These are phyloP conservation scores for Datnioides undecimradiatus DNA, from an alignment of 2,113 vertebrate species.

Conservation along the genomic window DNA sequence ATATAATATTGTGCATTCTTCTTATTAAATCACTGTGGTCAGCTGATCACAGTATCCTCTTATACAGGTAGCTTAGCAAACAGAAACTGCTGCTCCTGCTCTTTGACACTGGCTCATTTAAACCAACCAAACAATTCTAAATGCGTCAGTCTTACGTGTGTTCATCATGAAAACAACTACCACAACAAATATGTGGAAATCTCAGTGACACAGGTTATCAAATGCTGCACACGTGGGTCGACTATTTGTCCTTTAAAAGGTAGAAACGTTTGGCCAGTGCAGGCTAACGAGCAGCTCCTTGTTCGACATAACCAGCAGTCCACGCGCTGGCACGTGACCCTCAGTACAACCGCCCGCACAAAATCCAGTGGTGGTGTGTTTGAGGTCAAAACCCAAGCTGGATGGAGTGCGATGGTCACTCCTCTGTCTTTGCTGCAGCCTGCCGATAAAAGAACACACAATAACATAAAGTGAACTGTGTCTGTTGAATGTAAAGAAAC, in stretches of 20 bases:
- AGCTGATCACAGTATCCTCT: background rate
- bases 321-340: background rate
- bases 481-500: too few species aligned
- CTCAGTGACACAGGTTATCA: too few species aligned
- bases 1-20: background rate
- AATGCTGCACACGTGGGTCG: too few species aligned
- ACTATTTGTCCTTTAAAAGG: too few species aligned
- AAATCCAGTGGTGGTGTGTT: background rate
- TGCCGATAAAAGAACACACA: conserved; percentile 33
- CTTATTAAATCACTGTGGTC: background rate
- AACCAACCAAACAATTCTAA: too few species aligned
- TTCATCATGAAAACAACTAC: too few species aligned
- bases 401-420: conserved; percentile 44
- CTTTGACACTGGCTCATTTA: too few species aligned
- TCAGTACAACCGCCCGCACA: background rate
- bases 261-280: too few species aligned
- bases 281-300: background rate
- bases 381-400: conserved; percentile 11
- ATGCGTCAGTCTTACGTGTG: too few species aligned
- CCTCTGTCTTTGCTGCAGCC: conserved; percentile 62
- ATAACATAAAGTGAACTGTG: background rate
- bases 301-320: background rate
- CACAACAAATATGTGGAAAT: too few species aligned
- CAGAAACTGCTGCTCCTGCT: too few species aligned
- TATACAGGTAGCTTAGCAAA: background rate